These are phyloP conservation scores for Phacellophora camtschatica DNA, from an alignment of 30 jellyfish, hydroid and myxozoan species.

Conservation along the genomic window DNA sequence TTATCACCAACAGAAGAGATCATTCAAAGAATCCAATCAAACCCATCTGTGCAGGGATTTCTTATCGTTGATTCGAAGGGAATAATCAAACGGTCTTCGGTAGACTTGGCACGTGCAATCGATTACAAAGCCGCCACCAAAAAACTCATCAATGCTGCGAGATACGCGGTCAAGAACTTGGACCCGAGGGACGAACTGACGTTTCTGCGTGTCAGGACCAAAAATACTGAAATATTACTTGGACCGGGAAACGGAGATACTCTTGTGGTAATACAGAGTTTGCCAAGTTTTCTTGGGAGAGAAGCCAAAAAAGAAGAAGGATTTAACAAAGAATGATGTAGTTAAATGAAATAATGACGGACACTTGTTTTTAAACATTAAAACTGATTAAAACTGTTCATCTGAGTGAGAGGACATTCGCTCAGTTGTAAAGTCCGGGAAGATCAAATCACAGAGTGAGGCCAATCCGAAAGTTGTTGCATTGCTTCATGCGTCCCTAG, in stretches of 20 bases:
- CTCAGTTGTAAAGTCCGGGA: too few species aligned
- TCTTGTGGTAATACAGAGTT: constrained; percentile 63
- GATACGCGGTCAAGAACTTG: constrained; percentile 61
- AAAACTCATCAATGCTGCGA: constrained; percentile 61
- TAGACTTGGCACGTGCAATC: constrained; percentile 54
- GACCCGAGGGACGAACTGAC: constrained; percentile 80
- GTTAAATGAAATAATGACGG: too few species aligned
- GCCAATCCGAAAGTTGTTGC: too few species aligned
- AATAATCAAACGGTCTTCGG: constrained; percentile 56
- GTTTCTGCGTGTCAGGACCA: constrained; percentile 63
- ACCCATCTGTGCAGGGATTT: constrained; percentile 68
- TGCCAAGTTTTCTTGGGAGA: constrained; percentile 12
- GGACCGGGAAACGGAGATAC: constrained; percentile 73
- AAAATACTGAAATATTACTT: constrained; percentile 56
- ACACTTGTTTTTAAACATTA: too few species aligned
- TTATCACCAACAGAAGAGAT: constrained; percentile 58
- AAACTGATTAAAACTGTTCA: too few species aligned
- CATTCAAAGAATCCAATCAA: constrained; percentile 53
- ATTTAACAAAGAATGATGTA: constrained; percentile 22
- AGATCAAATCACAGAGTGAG: too few species aligned
- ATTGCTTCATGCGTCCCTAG: too few species aligned
- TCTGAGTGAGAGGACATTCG: too few species aligned
- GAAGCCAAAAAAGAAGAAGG: constrained; percentile 41
- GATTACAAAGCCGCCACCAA: constrained; percentile 65
- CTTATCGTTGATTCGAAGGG: constrained; percentile 67